These are phyloP conservation scores for Varanus salvator DNA, from an alignment of 2,113 vertebrate species.

Conservation along the genomic window DNA sequence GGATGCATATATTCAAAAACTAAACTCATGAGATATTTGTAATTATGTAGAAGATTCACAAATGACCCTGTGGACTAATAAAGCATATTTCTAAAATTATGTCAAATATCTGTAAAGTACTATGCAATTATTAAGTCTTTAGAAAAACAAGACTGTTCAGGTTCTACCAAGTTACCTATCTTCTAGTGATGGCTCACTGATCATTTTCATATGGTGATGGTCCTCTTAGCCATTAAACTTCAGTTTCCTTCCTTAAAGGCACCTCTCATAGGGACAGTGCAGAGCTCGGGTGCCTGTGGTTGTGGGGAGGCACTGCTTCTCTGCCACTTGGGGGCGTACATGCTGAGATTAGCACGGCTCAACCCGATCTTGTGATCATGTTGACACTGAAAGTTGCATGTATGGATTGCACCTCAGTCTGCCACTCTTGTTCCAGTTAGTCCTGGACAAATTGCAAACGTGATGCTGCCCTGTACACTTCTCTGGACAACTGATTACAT, in stretches of 20 bases:
- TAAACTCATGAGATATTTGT: constrained; percentile 8
- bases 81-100: background rate
- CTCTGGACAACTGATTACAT: background rate
- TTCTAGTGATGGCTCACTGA: background rate
- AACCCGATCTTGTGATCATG: background rate
- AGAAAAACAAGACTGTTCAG: background rate
- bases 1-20: background rate
- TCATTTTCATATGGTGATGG: background rate
- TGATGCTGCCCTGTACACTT: background rate
- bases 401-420: background rate
- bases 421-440: background rate
- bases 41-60: constrained; percentile 7
- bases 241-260: background rate
- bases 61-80: background rate
- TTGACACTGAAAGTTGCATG: background rate
- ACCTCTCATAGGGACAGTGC: rapidly evolving
- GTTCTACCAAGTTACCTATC: background rate
- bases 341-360: background rate
- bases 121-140: constrained; percentile 31
- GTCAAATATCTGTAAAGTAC: background rate
- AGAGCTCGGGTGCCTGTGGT: background rate
- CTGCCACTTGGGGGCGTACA: background rate
- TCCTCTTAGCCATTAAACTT: background rate
- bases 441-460: background rate
- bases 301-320: background rate